phyloP scores from a whole-genome alignment of 1,140 invertebrate genomes.

The Drosophila bifasciata region DNA sequence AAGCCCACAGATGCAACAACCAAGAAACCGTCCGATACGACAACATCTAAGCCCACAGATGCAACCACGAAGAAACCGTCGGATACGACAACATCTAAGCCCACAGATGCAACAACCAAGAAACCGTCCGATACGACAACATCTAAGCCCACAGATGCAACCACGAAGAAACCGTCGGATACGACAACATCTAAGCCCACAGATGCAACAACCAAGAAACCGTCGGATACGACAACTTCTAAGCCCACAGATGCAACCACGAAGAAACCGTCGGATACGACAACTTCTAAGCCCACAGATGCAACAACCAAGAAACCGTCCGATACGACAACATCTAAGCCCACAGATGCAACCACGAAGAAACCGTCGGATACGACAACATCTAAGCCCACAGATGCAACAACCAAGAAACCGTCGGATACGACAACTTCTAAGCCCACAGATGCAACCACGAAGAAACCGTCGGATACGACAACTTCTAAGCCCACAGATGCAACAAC shows the following conservation, averaged over 20 bases:
- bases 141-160: background rate
- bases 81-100: background rate
- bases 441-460: too few species aligned
- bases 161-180: background rate
- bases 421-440: too few species aligned
- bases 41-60: slow-evolving; percentile 4
- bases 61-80: slow-evolving; percentile 2
- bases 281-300: slow-evolving; percentile 1
- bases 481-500: background rate
- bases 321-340: background rate
- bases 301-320: slow-evolving; percentile 1
- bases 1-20: slow-evolving; percentile 6
- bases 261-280: background rate
- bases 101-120: background rate
- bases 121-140: background rate
- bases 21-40: background rate
- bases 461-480: too few species aligned
- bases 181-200: background rate
- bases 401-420: background rate
- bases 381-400: background rate
- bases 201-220: background rate
- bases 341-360: background rate
- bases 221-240: background rate
- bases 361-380: background rate
- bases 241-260: background rate